phyloP scores from a whole-genome alignment of 2,113 vertebrate genomes.

The Sminthopsis crassicaudata region DNA sequence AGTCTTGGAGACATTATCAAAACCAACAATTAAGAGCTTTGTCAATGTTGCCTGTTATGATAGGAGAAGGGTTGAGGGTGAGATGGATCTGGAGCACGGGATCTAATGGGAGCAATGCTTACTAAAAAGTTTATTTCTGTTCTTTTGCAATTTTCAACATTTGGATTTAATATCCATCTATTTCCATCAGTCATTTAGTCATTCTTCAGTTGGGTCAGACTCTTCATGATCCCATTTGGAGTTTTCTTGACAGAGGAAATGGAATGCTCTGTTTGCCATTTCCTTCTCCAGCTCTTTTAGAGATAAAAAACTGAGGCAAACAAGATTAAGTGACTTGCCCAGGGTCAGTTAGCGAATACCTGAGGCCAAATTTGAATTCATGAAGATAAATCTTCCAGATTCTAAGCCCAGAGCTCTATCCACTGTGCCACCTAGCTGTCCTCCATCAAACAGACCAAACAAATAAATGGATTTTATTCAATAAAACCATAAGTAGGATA shows the following conservation, averaged over 20 bases:
- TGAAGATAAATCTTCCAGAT: too few relatives aligned
- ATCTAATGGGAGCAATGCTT: slow-evolving; percentile 32
- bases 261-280: not conserved
- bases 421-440: too few relatives aligned
- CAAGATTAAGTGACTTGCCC: not conserved
- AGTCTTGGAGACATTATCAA: slow-evolving; percentile 16
- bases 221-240: not conserved
- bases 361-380: not conserved
- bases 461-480: slow-evolving; percentile 43
- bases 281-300: not conserved
- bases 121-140: slow-evolving; percentile 38
- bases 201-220: not conserved
- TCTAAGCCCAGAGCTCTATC: too few relatives aligned
- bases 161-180: not conserved
- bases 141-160: slow-evolving; percentile 38
- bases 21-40: slow-evolving; percentile 37
- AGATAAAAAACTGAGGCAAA: not conserved
- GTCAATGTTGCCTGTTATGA: slow-evolving; percentile 31
- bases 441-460: not conserved
- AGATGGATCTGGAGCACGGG: slow-evolving; percentile 44
- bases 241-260: not conserved
- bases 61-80: not conserved
- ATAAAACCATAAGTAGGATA: slow-evolving; percentile 37
- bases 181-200: too few relatives aligned
- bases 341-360: not conserved